phyloP scores from a whole-genome alignment of 2,113 vertebrate genomes.

The Myxocyprinus asiaticus region DNA sequence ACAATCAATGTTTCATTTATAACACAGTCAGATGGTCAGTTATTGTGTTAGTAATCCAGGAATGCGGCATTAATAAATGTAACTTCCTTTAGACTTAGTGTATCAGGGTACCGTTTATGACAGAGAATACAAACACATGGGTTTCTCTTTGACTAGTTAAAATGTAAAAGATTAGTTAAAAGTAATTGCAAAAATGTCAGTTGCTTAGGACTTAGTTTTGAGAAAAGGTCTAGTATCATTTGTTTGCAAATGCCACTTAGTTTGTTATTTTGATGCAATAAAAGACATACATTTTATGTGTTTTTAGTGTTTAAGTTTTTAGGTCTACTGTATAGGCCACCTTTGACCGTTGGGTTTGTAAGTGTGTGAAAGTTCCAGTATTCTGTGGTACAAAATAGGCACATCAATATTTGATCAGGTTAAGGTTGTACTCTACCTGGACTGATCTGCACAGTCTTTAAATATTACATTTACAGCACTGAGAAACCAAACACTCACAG shows the following conservation, averaged over 20 bases:
- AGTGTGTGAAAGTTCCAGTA: neutral
- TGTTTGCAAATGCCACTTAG: no score
- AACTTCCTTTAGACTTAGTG: neutral
- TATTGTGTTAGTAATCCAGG: neutral
- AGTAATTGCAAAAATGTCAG: no score
- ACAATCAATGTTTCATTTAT: neutral
- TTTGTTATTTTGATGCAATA: no score
- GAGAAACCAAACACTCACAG: neutral
- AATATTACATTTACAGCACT: constrained; percentile 6
- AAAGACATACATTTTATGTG: no score
- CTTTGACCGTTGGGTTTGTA: neutral
- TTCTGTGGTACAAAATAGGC: neutral
- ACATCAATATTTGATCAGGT: constrained; percentile 11
- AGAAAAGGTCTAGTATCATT: no score
- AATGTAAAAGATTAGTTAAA: no score
- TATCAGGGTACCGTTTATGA: no score
- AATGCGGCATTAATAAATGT: neutral
- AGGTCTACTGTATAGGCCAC: neutral
- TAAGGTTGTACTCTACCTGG: neutral
- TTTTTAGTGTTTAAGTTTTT: neutral
- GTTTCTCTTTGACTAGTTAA: neutral
- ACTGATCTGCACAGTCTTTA: constrained; percentile 6
- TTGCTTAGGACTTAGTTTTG: no score
- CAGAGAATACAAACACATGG: neutral
- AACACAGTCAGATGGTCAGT: neutral